phyloP scores from a whole-genome alignment of 1,140 invertebrate genomes.

The Maniola jurtina region DNA sequence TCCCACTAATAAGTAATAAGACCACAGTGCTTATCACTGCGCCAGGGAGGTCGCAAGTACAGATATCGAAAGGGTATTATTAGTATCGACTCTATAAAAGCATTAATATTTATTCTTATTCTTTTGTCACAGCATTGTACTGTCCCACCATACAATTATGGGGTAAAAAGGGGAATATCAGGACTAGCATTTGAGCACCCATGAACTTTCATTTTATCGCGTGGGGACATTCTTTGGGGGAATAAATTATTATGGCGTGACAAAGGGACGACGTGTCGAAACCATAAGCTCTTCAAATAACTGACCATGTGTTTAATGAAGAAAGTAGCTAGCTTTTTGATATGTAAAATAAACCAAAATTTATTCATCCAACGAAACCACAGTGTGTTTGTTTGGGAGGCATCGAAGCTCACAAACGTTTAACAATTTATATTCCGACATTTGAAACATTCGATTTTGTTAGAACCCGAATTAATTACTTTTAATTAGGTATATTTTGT shows the following conservation, averaged over 20 bases:
- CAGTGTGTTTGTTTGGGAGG: too few relatives aligned
- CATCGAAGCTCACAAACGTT: too few relatives aligned
- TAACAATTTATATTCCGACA: too few relatives aligned
- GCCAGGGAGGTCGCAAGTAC: not conserved
- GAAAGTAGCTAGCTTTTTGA: not conserved
- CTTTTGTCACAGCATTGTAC: slow-evolving; percentile 2
- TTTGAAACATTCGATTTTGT: too few relatives aligned
- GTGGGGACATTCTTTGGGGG: slow-evolving; percentile 8
- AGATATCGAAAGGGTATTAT: too few relatives aligned
- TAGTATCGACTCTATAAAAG: not conserved
- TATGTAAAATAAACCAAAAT: too few relatives aligned
- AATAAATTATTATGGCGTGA: slow-evolving; percentile 10
- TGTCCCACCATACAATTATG: slow-evolving; percentile 6
- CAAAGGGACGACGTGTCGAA: slow-evolving; percentile 6
- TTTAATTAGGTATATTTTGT: too few relatives aligned
- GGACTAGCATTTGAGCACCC: slow-evolving; percentile 3
- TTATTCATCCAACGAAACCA: too few relatives aligned
- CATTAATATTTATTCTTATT: not conserved
- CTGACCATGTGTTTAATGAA: not conserved
- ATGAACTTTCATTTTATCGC: slow-evolving; percentile 11
- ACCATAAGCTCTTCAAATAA: slow-evolving; percentile 6
- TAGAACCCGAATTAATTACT: too few relatives aligned
- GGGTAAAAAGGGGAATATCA: slow-evolving; percentile 5
- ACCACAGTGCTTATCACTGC: too few relatives aligned
- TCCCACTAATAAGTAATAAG: too few relatives aligned